Base-by-base conservation (phyloP, 2,113 vertebrate species). In the Calidris pugnax region DNA sequence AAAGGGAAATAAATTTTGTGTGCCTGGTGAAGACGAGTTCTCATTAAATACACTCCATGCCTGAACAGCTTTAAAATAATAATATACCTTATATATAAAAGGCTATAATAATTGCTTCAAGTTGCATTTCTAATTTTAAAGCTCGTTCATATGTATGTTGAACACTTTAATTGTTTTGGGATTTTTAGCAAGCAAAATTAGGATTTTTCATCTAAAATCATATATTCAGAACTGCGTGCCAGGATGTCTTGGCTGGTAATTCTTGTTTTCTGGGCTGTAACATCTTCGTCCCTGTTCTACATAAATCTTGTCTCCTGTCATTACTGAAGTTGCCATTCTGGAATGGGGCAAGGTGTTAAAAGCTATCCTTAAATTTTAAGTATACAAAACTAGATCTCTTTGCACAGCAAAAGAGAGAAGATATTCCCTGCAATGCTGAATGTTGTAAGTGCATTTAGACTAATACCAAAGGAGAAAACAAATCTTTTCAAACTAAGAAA, bases 41-140 rank as follows among this genome's bases (percentile, higher is more conserved):
- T 93, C 22, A 68, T 69, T 87, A 62, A 80, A 56, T 71, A 47
- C 5, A 1, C 5, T 71, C 4, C 51, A 39, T 82, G 21, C 33
- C 57, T 64, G 37, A 85, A 64, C 22, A 79, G 41, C 39, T 87
- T 81, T 78, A 85, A 75, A 82, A 62, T 77, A 91, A 77, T 68
- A 68, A 48, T 48, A 64, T 12, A 47, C 24, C 7, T 71, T 50
- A 43, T 28, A 43, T 39, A n/a, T 37, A 76, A n/a, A 9, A 72
- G 35, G 7, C 26, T 75, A 6, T 82, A 85, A n/a, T 60, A 68
- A 68, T 48, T 93, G 30, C 33, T 93, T 71, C 62, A 51, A 67
- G 43, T 68, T 78, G 13, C 35, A 68, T n/a, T 95, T 94, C 55
- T 77, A 28, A 63, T 89, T 67, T 77, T 63, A 64, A 85, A 73